Percentiles rank a stretch among this genome's conserved stretches.
Conservation (phyloP, 2,113 vertebrate genomes). For the Sylvia atricapilla region DNA sequence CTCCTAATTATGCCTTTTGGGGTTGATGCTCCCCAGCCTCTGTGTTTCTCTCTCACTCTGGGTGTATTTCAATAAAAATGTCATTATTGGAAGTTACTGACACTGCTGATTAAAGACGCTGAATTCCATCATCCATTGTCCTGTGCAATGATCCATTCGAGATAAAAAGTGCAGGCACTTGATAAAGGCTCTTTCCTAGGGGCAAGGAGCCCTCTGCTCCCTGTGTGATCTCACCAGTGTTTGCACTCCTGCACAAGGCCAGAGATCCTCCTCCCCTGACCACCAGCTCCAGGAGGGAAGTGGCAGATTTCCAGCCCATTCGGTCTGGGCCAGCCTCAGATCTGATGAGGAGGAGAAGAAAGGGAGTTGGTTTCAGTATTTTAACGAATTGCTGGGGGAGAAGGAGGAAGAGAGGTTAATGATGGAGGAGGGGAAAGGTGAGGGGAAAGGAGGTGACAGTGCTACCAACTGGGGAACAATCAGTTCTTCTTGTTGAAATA, state of each 20-base stretch:
- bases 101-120: constrained; percentile 31
- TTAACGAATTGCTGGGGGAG: neutral
- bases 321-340: neutral
- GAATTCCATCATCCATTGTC: constrained; percentile 30
- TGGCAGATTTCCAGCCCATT: neutral
- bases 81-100: constrained; percentile 50
- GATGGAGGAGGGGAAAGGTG: neutral
- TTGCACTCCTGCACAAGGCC: neutral
- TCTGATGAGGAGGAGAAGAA: neutral
- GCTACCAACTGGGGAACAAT: rapidly evolving
- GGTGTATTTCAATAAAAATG: constrained; percentile 44
- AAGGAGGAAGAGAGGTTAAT: neutral
- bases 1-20: neutral
- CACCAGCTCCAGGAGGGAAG: neutral
- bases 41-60: constrained; percentile 36
- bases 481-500: neutral
- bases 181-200: neutral
- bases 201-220: neutral
- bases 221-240: neutral
- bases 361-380: neutral
- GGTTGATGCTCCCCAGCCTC: neutral
- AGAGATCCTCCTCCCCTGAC: neutral
- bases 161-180: constrained; percentile 29
- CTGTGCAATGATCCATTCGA: constrained; percentile 31
- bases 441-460: neutral